Evolutionary conservation across 2,797 vertebrate genomes (phyloP).

Genomic region (Crax fasciolata): DNA sequence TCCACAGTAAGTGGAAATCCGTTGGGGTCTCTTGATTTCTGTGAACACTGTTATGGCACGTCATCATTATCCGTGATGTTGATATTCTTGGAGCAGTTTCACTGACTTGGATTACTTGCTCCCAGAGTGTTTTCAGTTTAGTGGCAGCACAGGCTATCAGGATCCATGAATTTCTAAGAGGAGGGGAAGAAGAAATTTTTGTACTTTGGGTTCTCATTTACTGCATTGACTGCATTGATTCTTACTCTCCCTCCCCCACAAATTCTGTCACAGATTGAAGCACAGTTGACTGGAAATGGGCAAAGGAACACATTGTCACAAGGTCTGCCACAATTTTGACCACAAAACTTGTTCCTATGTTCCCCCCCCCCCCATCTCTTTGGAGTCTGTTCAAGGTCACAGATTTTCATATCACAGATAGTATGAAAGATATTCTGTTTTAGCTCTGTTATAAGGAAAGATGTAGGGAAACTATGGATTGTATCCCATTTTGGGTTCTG

Average conservation of each 20-base stretch:
- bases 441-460: neutral
- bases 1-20: fast-evolving
- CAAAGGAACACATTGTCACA: neutral
- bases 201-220: neutral
- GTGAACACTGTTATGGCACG: neutral
- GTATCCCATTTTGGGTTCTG: neutral
- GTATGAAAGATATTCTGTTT: neutral
- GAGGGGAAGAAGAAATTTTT: neutral
- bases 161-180: neutral
- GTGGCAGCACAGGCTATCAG: neutral
- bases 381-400: neutral
- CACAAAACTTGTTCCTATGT: neutral
- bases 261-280: neutral
- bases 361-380: neutral
- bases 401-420: neutral
- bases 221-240: neutral
- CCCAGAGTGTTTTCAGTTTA: neutral
- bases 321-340: neutral
- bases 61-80: fast-evolving
- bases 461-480: neutral
- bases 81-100: neutral
- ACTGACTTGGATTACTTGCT: neutral
- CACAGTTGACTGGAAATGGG: neutral
- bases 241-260: neutral
- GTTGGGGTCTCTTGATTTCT: neutral